Conservation (phyloP, 2,113 vertebrate species). For the Thryonomys swinderianus region DNA sequence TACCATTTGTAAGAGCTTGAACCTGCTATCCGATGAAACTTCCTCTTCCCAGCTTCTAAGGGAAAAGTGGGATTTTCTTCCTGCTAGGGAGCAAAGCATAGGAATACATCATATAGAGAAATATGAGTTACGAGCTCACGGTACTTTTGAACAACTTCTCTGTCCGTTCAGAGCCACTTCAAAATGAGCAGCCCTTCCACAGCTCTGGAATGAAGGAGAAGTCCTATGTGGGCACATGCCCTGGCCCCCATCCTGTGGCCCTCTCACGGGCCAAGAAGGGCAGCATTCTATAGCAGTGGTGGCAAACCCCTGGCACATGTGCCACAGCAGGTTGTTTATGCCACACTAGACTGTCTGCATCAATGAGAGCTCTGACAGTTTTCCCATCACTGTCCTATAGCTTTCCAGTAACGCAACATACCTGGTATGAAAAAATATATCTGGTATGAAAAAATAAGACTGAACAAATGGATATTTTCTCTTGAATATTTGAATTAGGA, state of each 20-base stretch:
- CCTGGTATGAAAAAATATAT: neutral
- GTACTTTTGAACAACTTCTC: neutral
- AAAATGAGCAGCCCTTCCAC: neutral
- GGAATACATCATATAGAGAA: neutral
- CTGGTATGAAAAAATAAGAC: neutral
- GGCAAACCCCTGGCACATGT: neutral
- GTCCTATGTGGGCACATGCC: neutral
- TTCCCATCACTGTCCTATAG: neutral
- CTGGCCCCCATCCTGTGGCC: neutral
- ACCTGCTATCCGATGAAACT: neutral
- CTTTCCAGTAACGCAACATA: neutral
- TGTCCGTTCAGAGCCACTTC: neutral
- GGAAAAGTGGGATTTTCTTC: neutral
- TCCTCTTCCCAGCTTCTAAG: neutral
- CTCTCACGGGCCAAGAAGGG: neutral
- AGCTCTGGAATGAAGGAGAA: neutral
- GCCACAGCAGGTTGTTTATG: neutral
- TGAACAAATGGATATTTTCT: constrained; percentile 22
- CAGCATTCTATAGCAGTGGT: neutral
- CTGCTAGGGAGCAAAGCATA: neutral
- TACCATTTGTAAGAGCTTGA: neutral
- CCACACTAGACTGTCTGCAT: too few relatives aligned
- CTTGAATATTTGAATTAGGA: neutral
- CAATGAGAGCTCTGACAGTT: neutral
- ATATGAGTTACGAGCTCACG: neutral